Evolutionary conservation across 2,797 vertebrate genomes (phyloP), one percentile per base, ranked within the genome.

Genomic region (Melanotaenia nigrans): DNA sequence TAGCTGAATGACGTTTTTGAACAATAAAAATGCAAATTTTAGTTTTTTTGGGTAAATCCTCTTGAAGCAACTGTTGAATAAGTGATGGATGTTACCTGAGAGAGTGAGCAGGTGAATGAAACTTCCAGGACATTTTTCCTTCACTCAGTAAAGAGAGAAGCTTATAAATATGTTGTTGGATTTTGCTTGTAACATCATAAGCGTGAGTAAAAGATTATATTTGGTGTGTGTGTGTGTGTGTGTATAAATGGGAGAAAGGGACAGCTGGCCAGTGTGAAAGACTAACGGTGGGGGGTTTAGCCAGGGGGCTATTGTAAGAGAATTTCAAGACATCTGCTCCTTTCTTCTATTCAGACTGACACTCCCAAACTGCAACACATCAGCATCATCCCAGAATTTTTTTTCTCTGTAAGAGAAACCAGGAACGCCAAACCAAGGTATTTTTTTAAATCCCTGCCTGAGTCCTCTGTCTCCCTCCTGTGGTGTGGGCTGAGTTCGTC

Each of bases 311-410:
- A 76, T 90, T 90, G 79, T 85, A 6, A 71, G 68, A 66, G 67
- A 42, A 83, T 81, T 79, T 80, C 22, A 86, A 72, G 85, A 85
- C 90, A 91, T 93, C 90, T 92, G 91, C 64, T 89, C 82, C 45
- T 84, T 85, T 88, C 36, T 77, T 77, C 53, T 77, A 65, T 74
- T 86, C 24, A 84, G 18, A 78, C 71, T 25, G 2, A 35, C 38
- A 42, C 55, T 35, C 69, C 47, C 65, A 30, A 30, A 30, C 28
- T 30, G 28, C 28, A 30, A 30, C 28, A 30, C 28, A 70, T 76
- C 68, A 77, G 73, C 49, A 60, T 75, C 62, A 47, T 62, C 12
- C 6, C 7, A 59, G 33, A 7, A 5, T n/a, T 49, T 12, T 65
- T 47, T 33, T 8, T 40, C 45, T 30, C 12, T 25, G 30, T 0